phyloP scores from a whole-genome alignment of 1,140 invertebrate genomes.

The Eumaeus atala region DNA sequence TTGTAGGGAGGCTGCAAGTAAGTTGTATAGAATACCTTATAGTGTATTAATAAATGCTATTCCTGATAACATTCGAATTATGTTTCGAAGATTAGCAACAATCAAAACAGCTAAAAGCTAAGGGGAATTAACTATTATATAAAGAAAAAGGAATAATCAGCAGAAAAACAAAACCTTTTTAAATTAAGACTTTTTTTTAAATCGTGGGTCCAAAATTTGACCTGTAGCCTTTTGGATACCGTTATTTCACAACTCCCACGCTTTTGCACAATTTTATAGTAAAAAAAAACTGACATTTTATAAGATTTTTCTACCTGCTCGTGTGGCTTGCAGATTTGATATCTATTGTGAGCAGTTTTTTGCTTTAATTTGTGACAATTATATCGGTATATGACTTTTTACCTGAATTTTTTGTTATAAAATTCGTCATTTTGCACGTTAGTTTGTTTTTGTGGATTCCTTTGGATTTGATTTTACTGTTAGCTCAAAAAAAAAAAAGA shows the following conservation, averaged over 20 bases:
- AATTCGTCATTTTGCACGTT: constrained; percentile 53
- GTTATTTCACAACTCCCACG: constrained; percentile 64
- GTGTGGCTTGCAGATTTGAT: constrained; percentile 74
- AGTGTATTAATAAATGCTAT: too few species aligned
- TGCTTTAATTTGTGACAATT: constrained; percentile 75
- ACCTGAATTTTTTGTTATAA: constrained; percentile 59
- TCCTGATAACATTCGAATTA: too few species aligned
- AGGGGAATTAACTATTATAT: too few species aligned
- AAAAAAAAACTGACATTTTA: constrained; percentile 58
- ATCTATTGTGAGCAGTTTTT: constrained; percentile 66
- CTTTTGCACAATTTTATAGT: constrained; percentile 60
- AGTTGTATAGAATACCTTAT: too few species aligned
- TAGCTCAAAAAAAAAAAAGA: constrained; percentile 28
- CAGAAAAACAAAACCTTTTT: constrained; percentile 7
- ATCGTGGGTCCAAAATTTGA: constrained; percentile 27
- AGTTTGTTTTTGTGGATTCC: constrained; percentile 52
- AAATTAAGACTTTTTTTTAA: constrained; percentile 30
- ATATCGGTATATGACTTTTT: constrained; percentile 74
- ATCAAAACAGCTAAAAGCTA: too few species aligned
- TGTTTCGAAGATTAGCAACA: too few species aligned
- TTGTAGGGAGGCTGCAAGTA: too few species aligned
- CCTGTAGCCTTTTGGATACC: constrained; percentile 43
- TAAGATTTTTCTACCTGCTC: constrained; percentile 65
- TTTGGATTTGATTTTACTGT: constrained; percentile 43
- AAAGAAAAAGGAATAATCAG: too few species aligned